Base-by-base conservation (phyloP, 2,888 invertebrate genomes). In the Eristalis pertinax region DNA sequence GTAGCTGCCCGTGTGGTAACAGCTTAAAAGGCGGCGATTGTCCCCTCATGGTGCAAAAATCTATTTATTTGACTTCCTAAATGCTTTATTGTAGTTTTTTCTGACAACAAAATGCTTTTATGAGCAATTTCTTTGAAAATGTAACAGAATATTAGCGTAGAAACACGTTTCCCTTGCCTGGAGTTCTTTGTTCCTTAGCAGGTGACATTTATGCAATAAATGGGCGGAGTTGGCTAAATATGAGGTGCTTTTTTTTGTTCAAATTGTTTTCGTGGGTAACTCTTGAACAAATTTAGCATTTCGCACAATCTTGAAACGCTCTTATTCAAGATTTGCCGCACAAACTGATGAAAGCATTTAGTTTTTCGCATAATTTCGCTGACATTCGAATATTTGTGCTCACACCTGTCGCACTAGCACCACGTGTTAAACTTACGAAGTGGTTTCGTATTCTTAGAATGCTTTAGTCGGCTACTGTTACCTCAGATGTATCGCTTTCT, bases 21-120 rank as follows among this genome's bases (percentile, higher is more conserved):
- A 83, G 83, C 83, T 83, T 83, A 58, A 86, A 85, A 83, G 83
- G 86, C 86, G 83, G 83, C 63, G 83, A 77, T 72, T 82, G 35
- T 13, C 67, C 43, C 86, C 86, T 83, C 83, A 83, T 86, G 86
- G 86, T 86, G 75, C 72, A 24, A 75, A 86, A 73, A 75, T 56
- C 50, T 43, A 73, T 77, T 65, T 75, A 69, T 60, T 67, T 50
- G 32, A 43, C 22, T 19, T 56, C 70, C 0, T 22, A 22, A 41
- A 67, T 43, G 29, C 32, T 11, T 22, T 64, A 19, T 32, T 41
- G 4, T 13, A 22, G 10, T 19, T 7, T 8, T 1, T 15, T 58
- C 68, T 50, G 35, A 35, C 13, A n/a, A 50, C n/a, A 19, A 8
- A 50, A 8, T 19, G 8, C 2, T 19, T 19, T 8, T 19, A 2